phyloP scores from a whole-genome alignment of 2,888 invertebrate genomes.

The Troides aeacus region DNA sequence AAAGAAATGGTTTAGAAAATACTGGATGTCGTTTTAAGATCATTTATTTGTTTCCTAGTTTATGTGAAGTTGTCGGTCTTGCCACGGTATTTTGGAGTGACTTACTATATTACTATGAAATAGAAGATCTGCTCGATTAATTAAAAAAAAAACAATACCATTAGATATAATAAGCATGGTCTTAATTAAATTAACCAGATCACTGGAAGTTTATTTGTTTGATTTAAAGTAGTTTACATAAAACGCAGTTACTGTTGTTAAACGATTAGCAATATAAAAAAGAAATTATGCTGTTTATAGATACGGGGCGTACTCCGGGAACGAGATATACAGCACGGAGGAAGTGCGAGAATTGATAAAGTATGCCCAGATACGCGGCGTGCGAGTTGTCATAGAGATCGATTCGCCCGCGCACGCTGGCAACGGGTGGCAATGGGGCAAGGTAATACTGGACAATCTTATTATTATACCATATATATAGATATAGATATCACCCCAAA shows the following conservation, averaged over 20 bases:
- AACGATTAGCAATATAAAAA: background rate
- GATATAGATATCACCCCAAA: too few species aligned
- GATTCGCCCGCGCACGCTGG: conserved; percentile 94
- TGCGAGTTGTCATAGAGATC: conserved; percentile 92
- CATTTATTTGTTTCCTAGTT: too few species aligned
- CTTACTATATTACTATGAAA: too few species aligned
- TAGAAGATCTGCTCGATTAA: too few species aligned
- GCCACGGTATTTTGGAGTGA: too few species aligned
- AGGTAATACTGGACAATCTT: conserved; percentile 45
- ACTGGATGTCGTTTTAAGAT: too few species aligned
- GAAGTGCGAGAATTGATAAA: conserved; percentile 85
- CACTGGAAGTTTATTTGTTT: background rate
- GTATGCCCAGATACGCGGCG: conserved; percentile 89
- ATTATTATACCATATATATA: background rate
- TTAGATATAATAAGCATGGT: background rate
- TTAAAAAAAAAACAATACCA: too few species aligned
- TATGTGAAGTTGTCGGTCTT: too few species aligned
- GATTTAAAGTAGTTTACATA: background rate
- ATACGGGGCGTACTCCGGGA: conserved; percentile 86
- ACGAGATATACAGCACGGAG: conserved; percentile 83
- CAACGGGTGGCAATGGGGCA: conserved; percentile 92
- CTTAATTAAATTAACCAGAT: background rate
- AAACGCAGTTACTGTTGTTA: background rate
- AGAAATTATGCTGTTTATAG: conserved; percentile 55
- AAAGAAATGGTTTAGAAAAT: too few species aligned